Evolutionary conservation across 92 coral and sea anemone species (phyloP), one percentile per base, ranked within the genome.

Genomic region (Anthopleura xanthogrammica): DNA sequence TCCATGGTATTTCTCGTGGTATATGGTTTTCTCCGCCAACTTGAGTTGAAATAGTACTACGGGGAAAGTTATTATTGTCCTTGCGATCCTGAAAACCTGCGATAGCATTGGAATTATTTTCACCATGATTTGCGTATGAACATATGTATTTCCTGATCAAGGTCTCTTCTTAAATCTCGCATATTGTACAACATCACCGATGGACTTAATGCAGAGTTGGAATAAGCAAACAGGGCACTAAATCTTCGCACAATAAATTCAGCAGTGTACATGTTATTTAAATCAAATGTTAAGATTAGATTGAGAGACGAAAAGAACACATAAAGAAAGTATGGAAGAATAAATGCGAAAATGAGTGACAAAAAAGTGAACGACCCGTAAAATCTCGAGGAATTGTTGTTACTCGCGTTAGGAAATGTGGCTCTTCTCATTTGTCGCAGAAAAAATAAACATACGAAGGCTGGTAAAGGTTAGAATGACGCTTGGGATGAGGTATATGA

Each of bases 401-500:
- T 39, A 6, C 48, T 39, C 48, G 65, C 23, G 29, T 36, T 78
- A 3, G 20, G 52, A 75, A 17, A 16, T 12, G 20, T 78, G 52
- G 39, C 41, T 24, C 58, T 78, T 75, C 29, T 75, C 6, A 56
- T 75, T 14, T 48, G 48, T 57, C 29, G 62, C 29, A 79, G 52
- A 22, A 56, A 56, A 57, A 2, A 79, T 14, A 14, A 79, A 72
- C 10, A 79, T 58, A 7, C 82, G 82, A 56, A 60, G 22, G 82
- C 65, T 78, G 12, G 82, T 79, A 16, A 79, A 10, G 29, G 82
- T 56, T 36, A 79, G 60, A n/a, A 79, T 60, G n/a, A 79, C 60
- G 13, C 23, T 65, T 23, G 82, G 82, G 43, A 79, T 57, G 6
- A 79, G 3, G 72, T 79, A 79, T 17, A 79, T 36, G 20, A 60